A percentile compares a stretch with the other conserved stretches of the same genome.
Evolutionary conservation across 2,113 vertebrate genomes (phyloP).

Genomic region (Nicator chloris): DNA sequence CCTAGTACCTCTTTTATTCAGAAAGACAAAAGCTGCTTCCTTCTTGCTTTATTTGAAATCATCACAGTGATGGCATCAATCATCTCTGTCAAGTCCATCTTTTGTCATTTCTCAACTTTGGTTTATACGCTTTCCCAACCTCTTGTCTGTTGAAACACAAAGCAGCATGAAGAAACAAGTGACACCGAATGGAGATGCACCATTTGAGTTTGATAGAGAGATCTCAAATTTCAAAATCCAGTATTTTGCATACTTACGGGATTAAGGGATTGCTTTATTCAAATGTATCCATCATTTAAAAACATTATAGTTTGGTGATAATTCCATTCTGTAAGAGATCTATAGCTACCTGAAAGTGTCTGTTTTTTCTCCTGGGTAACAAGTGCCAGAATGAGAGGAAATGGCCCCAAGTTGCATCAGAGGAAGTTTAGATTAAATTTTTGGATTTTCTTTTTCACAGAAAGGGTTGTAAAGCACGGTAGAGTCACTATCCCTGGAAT

Average conservation of each 20-base stretch:
- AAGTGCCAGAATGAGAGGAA: not conserved
- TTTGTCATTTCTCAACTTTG: not conserved
- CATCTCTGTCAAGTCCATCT: not conserved
- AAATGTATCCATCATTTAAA: not conserved
- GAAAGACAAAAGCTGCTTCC: not conserved
- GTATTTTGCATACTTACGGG: not conserved
- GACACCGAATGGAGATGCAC: accelerated
- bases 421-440: not conserved
- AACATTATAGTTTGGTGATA: not conserved
- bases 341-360: not conserved
- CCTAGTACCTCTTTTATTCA: not conserved
- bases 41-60: not conserved
- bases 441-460: not conserved
- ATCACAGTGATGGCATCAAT: not conserved
- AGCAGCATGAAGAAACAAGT: not conserved
- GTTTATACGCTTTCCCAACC: not conserved
- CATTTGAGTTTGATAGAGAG: not conserved
- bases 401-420: not conserved
- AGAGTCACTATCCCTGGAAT: not conserved
- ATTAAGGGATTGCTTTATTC: not conserved
- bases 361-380: not conserved
- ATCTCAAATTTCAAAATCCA: not conserved
- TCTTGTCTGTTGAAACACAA: not conserved
- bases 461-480: not conserved
- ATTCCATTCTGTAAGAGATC: not conserved